Percentiles rank a stretch among this genome's conserved stretches.
These are phyloP conservation scores for Drosophila serrata DNA, from an alignment of 1,140 invertebrate species.

Conservation along the genomic window DNA sequence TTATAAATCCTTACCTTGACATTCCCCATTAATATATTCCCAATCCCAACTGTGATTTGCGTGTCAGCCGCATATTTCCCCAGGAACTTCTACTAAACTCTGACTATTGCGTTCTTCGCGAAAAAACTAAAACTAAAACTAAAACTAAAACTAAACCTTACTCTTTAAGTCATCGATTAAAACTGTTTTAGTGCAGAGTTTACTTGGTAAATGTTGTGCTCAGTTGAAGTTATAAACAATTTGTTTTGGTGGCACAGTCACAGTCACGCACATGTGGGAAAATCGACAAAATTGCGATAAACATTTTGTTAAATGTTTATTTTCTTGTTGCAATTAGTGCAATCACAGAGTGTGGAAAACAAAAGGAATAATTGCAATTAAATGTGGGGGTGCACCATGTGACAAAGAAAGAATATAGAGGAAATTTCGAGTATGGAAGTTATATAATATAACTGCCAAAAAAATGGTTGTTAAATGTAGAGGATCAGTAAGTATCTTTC, in stretches of 20 bases:
- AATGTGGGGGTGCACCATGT: not conserved
- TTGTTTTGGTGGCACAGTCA: slow-evolving; percentile 27
- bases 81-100: not conserved
- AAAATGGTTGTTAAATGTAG: too few relatives aligned
- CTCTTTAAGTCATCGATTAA: slow-evolving; percentile 34
- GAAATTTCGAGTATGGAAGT: not conserved
- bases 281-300: slow-evolving; percentile 56
- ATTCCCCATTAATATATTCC: slow-evolving; percentile 39
- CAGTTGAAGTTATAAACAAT: slow-evolving; percentile 20
- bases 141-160: not conserved
- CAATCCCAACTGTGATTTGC: slow-evolving; percentile 34
- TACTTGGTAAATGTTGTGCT: slow-evolving; percentile 17
- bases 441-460: too few relatives aligned
- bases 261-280: slow-evolving; percentile 28
- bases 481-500: too few relatives aligned
- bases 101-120: slow-evolving; percentile 36
- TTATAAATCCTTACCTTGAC: slow-evolving; percentile 54
- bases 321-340: slow-evolving; percentile 60
- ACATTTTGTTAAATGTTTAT: slow-evolving; percentile 57
- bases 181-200: slow-evolving; percentile 21
- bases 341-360: slow-evolving; percentile 49
- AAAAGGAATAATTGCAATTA: slow-evolving; percentile 30
- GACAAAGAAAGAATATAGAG: not conserved
- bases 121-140: slow-evolving; percentile 10
- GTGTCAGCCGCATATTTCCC: slow-evolving; percentile 37